Evolutionary conservation across 2,797 vertebrate species (phyloP).

Genomic region (Acrocephalus scirpaceus): DNA sequence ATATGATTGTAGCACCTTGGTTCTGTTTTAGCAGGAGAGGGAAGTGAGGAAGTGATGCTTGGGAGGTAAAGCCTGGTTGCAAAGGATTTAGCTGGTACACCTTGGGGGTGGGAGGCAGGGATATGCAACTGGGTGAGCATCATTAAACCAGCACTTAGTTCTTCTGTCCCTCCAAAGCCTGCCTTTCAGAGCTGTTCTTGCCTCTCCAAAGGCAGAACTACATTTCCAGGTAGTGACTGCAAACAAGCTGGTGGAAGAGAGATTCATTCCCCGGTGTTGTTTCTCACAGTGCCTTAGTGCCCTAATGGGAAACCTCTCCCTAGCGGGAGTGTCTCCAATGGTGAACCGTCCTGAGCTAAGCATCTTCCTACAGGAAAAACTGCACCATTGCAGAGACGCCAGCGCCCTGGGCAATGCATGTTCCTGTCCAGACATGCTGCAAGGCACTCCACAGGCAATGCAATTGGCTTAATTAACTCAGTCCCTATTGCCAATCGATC

Average conservation of each 20-base stretch:
- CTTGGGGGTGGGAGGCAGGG: neutral
- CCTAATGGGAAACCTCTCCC: slow-evolving; percentile 27
- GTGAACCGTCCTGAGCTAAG: neutral
- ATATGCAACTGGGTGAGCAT: neutral
- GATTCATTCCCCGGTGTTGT: neutral
- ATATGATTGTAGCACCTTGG: neutral
- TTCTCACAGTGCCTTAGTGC: neutral
- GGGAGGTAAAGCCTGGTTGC: neutral
- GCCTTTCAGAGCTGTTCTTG: neutral
- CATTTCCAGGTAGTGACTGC: neutral
- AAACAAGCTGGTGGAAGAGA: neutral
- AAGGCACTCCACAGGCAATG: slow-evolving; percentile 1
- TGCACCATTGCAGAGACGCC: neutral
- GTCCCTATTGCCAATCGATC: slow-evolving; percentile 33
- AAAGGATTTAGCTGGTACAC: neutral
- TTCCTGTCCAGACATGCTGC: slow-evolving; percentile 32
- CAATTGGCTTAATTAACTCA: neutral
- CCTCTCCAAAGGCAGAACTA: neutral
- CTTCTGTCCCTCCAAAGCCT: neutral
- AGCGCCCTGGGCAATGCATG: neutral
- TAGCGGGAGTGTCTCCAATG: neutral
- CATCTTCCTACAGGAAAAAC: neutral
- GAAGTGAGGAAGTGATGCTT: neutral
- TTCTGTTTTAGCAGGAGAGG: neutral
- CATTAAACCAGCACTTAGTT: neutral